These are phyloP conservation scores for Neodiprion pinetum DNA, from an alignment of 1,140 invertebrate genomes.

Conservation along the genomic window DNA sequence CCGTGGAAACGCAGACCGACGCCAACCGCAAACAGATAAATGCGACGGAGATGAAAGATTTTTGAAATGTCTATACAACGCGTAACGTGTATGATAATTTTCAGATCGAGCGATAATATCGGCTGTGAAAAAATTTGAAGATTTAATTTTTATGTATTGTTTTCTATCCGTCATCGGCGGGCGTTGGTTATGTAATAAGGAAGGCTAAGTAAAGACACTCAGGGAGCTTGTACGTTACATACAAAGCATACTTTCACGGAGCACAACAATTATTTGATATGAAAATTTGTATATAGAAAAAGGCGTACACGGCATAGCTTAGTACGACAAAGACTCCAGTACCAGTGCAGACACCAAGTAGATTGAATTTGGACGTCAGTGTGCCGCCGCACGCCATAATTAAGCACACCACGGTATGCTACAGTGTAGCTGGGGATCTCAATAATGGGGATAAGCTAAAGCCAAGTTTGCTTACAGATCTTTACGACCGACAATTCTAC, in stretches of 20 bases:
- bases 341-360: slow-evolving; percentile 55
- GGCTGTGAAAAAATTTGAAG: neutral
- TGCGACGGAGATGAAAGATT: neutral
- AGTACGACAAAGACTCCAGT: slow-evolving; percentile 56
- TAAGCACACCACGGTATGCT: slow-evolving; percentile 55
- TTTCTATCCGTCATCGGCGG: neutral
- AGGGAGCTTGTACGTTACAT: slow-evolving; percentile 50
- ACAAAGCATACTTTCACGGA: slow-evolving; percentile 47
- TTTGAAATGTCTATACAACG: neutral
- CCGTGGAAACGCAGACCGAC: neutral
- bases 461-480: slow-evolving; percentile 18
- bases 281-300: slow-evolving; percentile 27
- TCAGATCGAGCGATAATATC: too few species aligned
- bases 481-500: neutral
- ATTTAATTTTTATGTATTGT: neutral
- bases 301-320: slow-evolving; percentile 55
- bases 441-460: slow-evolving; percentile 33
- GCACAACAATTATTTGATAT: slow-evolving; percentile 36
- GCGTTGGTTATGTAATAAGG: neutral
- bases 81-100: neutral
- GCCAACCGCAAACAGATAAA: neutral
- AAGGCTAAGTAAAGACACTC: slow-evolving; percentile 28
- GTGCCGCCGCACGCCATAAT: slow-evolving; percentile 50
- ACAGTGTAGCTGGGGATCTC: slow-evolving; percentile 44
- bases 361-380: slow-evolving; percentile 43